Evolutionary conservation across 2,113 vertebrate species (phyloP).

Genomic region (Myodes glareolus): DNA sequence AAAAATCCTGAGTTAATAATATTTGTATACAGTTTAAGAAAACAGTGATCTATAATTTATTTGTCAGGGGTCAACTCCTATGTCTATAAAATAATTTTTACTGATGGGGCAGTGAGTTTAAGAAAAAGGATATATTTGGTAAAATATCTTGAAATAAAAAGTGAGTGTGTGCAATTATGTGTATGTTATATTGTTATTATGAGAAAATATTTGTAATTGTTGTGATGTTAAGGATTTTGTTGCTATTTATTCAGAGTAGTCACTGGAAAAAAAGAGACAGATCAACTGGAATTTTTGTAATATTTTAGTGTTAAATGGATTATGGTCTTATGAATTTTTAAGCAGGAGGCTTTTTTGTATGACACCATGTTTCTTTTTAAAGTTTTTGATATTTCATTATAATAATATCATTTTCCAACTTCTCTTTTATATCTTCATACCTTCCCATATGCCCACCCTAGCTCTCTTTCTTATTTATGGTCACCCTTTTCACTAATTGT

Average conservation of each 20-base stretch:
- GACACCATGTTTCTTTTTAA: background rate
- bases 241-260: background rate
- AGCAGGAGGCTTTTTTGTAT: too few relatives aligned
- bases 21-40: background rate
- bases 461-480: background rate
- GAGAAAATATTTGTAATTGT: background rate
- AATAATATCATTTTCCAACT: background rate
- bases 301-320: background rate
- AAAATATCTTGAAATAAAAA: slow-evolving; percentile 15
- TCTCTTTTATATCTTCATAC: background rate
- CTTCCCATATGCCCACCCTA: background rate
- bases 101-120: background rate
- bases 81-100: slow-evolving; percentile 28
- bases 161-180: background rate
- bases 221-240: background rate
- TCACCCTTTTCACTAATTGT: background rate
- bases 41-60: background rate
- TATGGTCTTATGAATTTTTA: background rate
- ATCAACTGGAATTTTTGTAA: slow-evolving; percentile 3
- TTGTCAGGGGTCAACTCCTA: background rate
- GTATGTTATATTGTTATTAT: background rate
- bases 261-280: background rate
- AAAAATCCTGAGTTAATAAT: slow-evolving; percentile 18
- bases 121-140: slow-evolving; percentile 15
- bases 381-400: slow-evolving; percentile 12